Base-by-base conservation (phyloP, 2,113 vertebrate species). In the Psittacula cyanocephala region DNA sequence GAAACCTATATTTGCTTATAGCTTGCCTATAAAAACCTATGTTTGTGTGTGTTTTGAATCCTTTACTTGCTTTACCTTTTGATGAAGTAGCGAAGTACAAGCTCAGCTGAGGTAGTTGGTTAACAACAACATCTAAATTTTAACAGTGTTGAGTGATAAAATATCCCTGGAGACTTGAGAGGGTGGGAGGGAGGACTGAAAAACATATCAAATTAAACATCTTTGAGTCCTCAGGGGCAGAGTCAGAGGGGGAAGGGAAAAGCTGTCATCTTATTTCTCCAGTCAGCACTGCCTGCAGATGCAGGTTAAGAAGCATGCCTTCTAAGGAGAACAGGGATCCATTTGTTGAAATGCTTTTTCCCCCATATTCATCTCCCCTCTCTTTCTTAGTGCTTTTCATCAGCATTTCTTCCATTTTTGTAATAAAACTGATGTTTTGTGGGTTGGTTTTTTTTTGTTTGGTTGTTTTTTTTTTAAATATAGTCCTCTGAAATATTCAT, bases 181-280 rank as follows among this genome's bases (percentile, higher is more conserved):
- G 19, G 22, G 62, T 44, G 35, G 52, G 55, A 81, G 68, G 50
- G 10, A 91, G 17, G 47, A 69, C 69, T 91, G 62, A 4, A 78
- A 92, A 86, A 64, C 88, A 86, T 88, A 91, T 92, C 88, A 94
- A 94, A 96, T 95, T 94, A 96, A 95, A 86, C 28, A 81, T 93
- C 82, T 78, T 67, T 0, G 1, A 79, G 57, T 86, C 95, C 90
- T 96, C 72, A 28, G 88, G 92, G 83, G 71, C 43, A 90, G 25
- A 92, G 69, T 53, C 84, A 82, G 86, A 94, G 44, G 46, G 67
- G 81, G 82, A 60, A 90, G 80, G 92, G 82, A 71, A 93, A 88
- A 75, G 55, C 53, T 72, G 81, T 94, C 85, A 65, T 83, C 47
- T 92, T 67, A 84, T 96, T 95, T 95, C 86, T 94, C n/a, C 47